Evolutionary conservation across 2,888 invertebrate species (phyloP), one percentile per base, ranked within the genome.

Genomic region (Agriotes lineatus): DNA sequence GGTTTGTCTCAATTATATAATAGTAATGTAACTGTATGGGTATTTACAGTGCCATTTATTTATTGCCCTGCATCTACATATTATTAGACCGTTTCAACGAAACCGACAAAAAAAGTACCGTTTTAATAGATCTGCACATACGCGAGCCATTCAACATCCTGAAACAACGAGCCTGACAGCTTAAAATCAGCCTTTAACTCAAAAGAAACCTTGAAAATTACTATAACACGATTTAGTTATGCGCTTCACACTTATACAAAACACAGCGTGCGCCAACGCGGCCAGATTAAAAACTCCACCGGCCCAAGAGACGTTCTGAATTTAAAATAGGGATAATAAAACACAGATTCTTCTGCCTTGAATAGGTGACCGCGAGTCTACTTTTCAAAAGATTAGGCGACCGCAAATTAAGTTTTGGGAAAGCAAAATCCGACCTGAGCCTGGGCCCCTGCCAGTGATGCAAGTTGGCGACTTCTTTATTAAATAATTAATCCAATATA

Each of bases 1-100:
- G 59, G 59, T 44, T 59, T 48, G 33, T 45, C 45, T 59, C 19
- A 37, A 48, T 48, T 61, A 50, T 35, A 61, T 61, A 48, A 61
- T n/a, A n/a, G n/a, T 50, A 35, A 48, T 50, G 61, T 61, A 61
- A 61, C 63, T 63, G 63, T 54, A 54, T 16, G 56, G 44, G 39
- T 44, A 63, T 54, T 63, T 63, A 63, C 54, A 63, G 30, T 56
- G 33, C 37, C 56, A 63, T 56, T 63, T 63, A 63, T 50, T 61
- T 61, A 61, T 61, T 61, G 39, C 61, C 39, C 39, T 39, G 61
- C 35, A 45, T 60, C 59, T 60, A 48, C 45, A 60, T 60, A 60
- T 45, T 60, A 60, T 44, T 60, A 60, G 48, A 60, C 48, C 50
- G 35, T 52, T 63, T 54, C 44, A 54, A 25, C n/a, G 18, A 18